Percentiles rank a stretch among this genome's conserved stretches.
phyloP scores from a whole-genome alignment of 2,113 vertebrate species.

The Tragelaphus strepsiceros region DNA sequence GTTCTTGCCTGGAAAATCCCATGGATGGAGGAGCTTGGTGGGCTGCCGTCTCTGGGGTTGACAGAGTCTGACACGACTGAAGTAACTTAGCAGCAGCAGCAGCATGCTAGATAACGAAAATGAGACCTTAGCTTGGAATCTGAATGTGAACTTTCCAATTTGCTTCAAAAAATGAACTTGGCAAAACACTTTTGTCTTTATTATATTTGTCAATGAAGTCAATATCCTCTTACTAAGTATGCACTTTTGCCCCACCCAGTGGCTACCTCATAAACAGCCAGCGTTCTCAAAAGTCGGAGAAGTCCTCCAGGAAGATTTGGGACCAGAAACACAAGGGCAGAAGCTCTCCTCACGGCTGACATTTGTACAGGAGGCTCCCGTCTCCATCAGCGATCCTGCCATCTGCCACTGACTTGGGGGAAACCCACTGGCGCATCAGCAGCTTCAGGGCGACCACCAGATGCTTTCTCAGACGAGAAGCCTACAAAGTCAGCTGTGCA shows the following conservation, averaged over 20 bases:
- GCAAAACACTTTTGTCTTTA: accelerated
- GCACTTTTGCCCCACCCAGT: slow-evolving; percentile 76
- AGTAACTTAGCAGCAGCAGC: background rate
- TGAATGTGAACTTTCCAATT: background rate
- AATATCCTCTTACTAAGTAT: background rate
- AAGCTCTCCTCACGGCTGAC: slow-evolving; percentile 57
- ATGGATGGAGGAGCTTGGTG: background rate
- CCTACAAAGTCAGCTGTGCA: slow-evolving; percentile 22
- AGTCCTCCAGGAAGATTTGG: background rate
- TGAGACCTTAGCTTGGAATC: background rate
- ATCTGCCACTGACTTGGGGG: slow-evolving; percentile 70
- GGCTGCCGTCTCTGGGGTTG: background rate
- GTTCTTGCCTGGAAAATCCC: background rate
- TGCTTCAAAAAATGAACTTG: background rate
- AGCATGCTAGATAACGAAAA: background rate
- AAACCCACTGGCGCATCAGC: slow-evolving; percentile 58
- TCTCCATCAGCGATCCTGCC: slow-evolving; percentile 64
- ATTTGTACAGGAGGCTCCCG: slow-evolving; percentile 37
- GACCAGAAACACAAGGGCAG: slow-evolving; percentile 49
- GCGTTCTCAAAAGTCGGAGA: background rate
- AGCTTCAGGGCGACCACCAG: slow-evolving; percentile 48
- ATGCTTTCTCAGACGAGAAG: slow-evolving; percentile 61
- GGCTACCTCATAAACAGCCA: slow-evolving; percentile 59
- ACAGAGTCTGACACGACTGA: accelerated
- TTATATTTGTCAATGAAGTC: no score